A percentile compares a stretch with the other conserved stretches of the same genome.
phyloP scores from a whole-genome alignment of 2,113 vertebrate species.

The Xiphophorus hellerii region DNA sequence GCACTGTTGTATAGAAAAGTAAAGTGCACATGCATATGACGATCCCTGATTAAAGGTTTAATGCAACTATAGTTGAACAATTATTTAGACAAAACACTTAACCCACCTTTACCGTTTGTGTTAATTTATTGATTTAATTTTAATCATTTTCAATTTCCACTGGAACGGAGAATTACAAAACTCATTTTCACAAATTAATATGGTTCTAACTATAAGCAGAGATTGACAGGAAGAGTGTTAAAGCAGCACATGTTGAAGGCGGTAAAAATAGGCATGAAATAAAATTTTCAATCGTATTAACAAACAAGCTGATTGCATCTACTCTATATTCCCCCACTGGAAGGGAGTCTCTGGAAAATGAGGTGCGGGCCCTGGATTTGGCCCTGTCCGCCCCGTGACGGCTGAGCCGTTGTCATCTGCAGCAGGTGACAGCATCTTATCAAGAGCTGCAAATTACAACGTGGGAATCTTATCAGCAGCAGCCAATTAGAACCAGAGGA shows the following conservation, averaged over 20 bases:
- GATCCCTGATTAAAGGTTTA: neutral
- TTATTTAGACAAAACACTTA: neutral
- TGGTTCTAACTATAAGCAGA: neutral
- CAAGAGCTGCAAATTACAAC: constrained; percentile 78
- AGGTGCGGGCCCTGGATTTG: constrained; percentile 56
- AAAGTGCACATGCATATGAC: neutral
- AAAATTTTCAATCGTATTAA: neutral
- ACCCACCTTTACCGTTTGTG: neutral
- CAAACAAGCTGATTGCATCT: neutral
- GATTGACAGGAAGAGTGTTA: neutral
- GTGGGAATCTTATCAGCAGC: constrained; percentile 75
- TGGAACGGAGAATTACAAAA: neutral
- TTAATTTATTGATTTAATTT: constrained; percentile 2
- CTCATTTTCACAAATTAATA: neutral
- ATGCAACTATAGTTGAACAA: neutral
- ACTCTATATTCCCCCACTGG: neutral
- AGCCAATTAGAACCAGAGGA: constrained; percentile 78
- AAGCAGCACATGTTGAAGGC: constrained; percentile 1
- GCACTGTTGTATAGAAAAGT: neutral
- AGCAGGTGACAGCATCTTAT: constrained; percentile 77
- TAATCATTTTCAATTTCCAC: constrained; percentile 1
- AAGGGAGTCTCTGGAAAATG: constrained; percentile 43
- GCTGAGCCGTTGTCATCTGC: constrained; percentile 59
- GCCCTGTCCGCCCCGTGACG: constrained; percentile 43
- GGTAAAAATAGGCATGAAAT: neutral